Conservation (phyloP, 2,113 vertebrate species). For the Ptilonorhynchus violaceus region DNA sequence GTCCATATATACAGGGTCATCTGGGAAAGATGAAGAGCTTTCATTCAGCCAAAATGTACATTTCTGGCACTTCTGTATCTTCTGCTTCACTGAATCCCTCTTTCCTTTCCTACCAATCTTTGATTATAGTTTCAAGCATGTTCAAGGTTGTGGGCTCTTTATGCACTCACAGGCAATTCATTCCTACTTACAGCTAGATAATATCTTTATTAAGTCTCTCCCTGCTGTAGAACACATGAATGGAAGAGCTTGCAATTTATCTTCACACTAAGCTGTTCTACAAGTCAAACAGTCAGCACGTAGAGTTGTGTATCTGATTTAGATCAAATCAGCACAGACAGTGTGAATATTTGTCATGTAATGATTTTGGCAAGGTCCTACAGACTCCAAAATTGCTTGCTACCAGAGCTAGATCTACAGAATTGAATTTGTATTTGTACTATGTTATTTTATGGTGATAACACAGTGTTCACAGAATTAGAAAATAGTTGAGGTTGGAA, state of each 20-base stretch:
- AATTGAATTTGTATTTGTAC: background rate
- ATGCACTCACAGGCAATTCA: background rate
- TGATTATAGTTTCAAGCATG: background rate
- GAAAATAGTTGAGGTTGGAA: background rate
- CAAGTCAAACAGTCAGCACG: background rate
- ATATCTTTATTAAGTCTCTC: background rate
- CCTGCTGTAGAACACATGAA: background rate
- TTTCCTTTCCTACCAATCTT: background rate
- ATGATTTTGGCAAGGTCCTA: background rate
- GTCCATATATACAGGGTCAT: slow-evolving; percentile 67
- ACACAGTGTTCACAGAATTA: background rate
- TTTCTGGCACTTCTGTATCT: background rate
- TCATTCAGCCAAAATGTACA: background rate
- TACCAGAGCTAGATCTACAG: background rate
- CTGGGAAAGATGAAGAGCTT: slow-evolving; percentile 15
- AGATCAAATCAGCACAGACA: background rate
- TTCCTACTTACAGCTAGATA: background rate
- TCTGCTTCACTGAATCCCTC: background rate
- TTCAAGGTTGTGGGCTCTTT: background rate
- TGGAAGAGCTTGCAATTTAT: background rate
- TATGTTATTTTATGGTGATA: background rate
- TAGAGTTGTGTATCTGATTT: background rate
- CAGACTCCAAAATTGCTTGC: background rate
- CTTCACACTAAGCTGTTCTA: background rate
- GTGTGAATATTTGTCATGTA: background rate